These are phyloP conservation scores for Cryptomyrus ogoouensis DNA, from an alignment of 2,113 vertebrate species.

Conservation along the genomic window DNA sequence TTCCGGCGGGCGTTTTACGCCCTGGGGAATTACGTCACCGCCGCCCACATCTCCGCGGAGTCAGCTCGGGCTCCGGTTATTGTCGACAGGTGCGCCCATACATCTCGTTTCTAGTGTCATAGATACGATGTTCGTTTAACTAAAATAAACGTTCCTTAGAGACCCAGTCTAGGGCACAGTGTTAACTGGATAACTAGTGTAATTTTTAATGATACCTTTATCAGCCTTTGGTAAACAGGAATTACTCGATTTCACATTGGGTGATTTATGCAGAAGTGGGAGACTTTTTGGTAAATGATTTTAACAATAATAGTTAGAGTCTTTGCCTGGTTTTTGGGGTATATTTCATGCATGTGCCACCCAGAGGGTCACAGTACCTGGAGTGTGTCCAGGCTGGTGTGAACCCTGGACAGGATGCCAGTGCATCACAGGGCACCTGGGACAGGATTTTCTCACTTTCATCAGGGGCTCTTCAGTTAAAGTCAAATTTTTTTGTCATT, in stretches of 20 bases:
- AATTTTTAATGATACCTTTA: not conserved
- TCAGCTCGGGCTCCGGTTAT: conserved; percentile 70
- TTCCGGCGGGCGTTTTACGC: conserved; percentile 86
- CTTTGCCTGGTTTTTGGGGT: not conserved
- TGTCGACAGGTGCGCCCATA: conserved; percentile 73
- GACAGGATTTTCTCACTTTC: not conserved
- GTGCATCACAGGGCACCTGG: too few species aligned
- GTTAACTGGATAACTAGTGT: not conserved
- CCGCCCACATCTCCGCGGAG: conserved; percentile 66
- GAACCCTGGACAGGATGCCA: not conserved
- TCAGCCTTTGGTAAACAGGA: not conserved
- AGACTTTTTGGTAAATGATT: too few species aligned
- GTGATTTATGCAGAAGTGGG: not conserved
- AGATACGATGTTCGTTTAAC: not conserved
- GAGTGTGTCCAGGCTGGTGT: not conserved
- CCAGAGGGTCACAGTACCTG: not conserved
- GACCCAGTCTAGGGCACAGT: not conserved
- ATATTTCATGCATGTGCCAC: not conserved
- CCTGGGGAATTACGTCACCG: conserved; percentile 84
- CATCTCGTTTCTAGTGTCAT: not conserved
- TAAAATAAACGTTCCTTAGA: not conserved
- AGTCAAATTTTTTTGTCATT: too few species aligned
- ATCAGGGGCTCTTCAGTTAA: not conserved
- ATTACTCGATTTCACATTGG: not conserved
- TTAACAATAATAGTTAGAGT: not conserved